A percentile compares a stretch with the other conserved stretches of the same genome.
Evolutionary conservation across 2,888 invertebrate genomes (phyloP).

Genomic region (Prosapia bicincta): DNA sequence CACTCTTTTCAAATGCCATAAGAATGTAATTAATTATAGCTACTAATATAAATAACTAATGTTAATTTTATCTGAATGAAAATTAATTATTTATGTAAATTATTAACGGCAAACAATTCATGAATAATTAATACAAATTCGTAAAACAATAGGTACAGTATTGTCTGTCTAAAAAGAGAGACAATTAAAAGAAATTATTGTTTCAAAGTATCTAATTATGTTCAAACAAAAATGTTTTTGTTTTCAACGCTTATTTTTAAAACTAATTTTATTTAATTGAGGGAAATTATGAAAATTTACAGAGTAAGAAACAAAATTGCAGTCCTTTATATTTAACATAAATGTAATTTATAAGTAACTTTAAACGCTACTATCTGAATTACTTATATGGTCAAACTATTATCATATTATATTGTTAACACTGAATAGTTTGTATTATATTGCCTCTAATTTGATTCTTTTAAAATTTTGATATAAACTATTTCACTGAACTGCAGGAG

Average conservation of each 20-base stretch:
- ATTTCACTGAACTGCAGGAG: too few relatives aligned
- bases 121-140: not conserved
- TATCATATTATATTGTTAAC: too few relatives aligned
- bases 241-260: not conserved
- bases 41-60: slow-evolving; percentile 21
- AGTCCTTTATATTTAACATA: too few relatives aligned
- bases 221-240: not conserved
- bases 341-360: too few relatives aligned
- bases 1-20: not conserved
- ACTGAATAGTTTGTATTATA: too few relatives aligned
- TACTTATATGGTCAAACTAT: too few relatives aligned
- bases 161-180: not conserved
- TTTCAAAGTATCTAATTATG: not conserved
- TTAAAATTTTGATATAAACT: too few relatives aligned
- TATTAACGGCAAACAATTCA: slow-evolving; percentile 17
- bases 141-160: not conserved
- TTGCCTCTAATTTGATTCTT: too few relatives aligned
- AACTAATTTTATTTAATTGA: not conserved
- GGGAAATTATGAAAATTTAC: not conserved
- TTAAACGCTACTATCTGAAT: too few relatives aligned
- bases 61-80: slow-evolving; percentile 22
- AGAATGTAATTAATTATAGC: not conserved
- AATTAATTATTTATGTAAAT: slow-evolving; percentile 29
- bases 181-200: not conserved
- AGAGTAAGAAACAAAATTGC: not conserved